These are phyloP conservation scores for Stegastes partitus DNA, from an alignment of 2,113 vertebrate species.

Conservation along the genomic window DNA sequence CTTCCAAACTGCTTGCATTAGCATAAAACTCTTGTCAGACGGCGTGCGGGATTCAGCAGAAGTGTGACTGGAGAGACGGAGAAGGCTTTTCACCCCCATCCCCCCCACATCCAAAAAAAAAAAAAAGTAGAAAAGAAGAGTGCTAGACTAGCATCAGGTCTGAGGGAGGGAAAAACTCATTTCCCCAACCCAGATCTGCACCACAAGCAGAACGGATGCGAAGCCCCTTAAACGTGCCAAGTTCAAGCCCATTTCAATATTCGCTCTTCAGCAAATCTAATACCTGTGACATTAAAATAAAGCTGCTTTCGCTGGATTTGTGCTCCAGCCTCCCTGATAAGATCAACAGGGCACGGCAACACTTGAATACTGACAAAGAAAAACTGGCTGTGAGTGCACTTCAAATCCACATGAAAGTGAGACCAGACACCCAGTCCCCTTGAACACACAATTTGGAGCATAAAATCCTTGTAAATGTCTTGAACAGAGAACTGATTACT, in stretches of 20 bases:
- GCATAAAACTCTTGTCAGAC: constrained; percentile 76
- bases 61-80: constrained; percentile 45
- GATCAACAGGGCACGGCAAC: constrained; percentile 74
- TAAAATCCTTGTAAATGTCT: constrained; percentile 36
- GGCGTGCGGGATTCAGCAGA: constrained; percentile 51
- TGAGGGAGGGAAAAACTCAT: constrained; percentile 26
- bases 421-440: constrained; percentile 33
- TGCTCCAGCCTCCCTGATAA: constrained; percentile 64
- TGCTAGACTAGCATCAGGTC: constrained; percentile 26
- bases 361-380: constrained; percentile 64
- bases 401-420: constrained; percentile 59
- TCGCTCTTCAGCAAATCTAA: constrained; percentile 83
- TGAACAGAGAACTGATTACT: constrained; percentile 33
- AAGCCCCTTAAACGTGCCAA: constrained; percentile 59
- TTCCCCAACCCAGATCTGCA: constrained; percentile 73
- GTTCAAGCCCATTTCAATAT: constrained; percentile 83
- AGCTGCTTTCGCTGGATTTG: constrained; percentile 72
- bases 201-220: constrained; percentile 72
- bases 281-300: constrained; percentile 83
- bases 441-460: constrained; percentile 23
- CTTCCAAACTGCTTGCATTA: constrained; percentile 64
- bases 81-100: constrained; percentile 21
- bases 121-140: constrained; percentile 27
- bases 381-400: constrained; percentile 54
- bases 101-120: background rate